phyloP scores from a whole-genome alignment of 2,797 vertebrate species.

The Sitta carolinensis region DNA sequence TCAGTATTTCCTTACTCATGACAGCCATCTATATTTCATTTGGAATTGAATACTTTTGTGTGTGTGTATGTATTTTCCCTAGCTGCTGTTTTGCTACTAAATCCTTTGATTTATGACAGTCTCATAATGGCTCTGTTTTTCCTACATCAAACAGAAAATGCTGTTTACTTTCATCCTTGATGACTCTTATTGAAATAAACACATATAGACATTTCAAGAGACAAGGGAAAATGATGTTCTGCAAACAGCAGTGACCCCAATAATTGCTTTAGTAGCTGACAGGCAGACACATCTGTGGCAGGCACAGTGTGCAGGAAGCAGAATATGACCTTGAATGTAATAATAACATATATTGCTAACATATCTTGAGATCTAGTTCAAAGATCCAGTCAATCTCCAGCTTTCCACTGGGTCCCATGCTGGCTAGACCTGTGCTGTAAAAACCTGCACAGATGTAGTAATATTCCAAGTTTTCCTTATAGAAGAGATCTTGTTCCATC shows the following conservation, averaged over 20 bases:
- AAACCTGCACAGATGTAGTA: neutral
- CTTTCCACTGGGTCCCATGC: neutral
- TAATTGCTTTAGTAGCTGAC: neutral
- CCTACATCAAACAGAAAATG: neutral
- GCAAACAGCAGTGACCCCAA: neutral
- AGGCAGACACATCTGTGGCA: neutral
- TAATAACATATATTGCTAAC: neutral
- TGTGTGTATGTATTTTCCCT: neutral
- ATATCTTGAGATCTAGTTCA: neutral
- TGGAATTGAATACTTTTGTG: neutral
- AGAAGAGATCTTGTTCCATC: neutral
- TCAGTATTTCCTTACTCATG: neutral
- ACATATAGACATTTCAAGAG: neutral
- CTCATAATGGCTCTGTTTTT: neutral
- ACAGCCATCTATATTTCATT: neutral
- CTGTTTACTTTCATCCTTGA: neutral
- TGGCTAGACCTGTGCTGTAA: neutral
- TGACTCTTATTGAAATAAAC: neutral
- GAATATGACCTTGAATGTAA: neutral
- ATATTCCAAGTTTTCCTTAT: fast-evolving
- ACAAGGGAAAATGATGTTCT: neutral
- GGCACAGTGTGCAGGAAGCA: neutral
- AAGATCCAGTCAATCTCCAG: neutral
- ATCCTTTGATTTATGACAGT: neutral
- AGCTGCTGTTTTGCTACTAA: neutral